Percentiles rank a stretch among this genome's conserved stretches.
Evolutionary conservation across 2,888 invertebrate species (phyloP).

Genomic region (Candidula unifasciata): DNA sequence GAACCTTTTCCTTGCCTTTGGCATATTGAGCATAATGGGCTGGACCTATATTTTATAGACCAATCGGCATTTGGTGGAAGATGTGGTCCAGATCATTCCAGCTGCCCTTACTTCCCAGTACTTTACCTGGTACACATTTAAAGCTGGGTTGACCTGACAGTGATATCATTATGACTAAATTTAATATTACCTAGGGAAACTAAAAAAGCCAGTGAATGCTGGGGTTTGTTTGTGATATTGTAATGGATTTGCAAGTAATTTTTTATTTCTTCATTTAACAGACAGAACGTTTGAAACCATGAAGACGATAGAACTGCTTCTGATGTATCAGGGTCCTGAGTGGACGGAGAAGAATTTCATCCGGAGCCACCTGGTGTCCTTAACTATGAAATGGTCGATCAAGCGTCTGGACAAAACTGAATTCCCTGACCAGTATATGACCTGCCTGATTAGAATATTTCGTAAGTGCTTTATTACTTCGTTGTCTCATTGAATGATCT

Average conservation of each 20-base stretch:
- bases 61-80: too few relatives aligned
- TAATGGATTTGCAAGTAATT: background rate
- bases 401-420: background rate
- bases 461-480: slow-evolving; percentile 23
- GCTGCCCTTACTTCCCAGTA: too few relatives aligned
- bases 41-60: too few relatives aligned
- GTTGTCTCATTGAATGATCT: background rate
- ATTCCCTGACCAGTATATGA: slow-evolving; percentile 6
- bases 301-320: slow-evolving; percentile 39
- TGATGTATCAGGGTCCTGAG: slow-evolving; percentile 6
- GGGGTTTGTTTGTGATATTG: background rate
- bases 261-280: background rate
- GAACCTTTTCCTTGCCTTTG: too few relatives aligned
- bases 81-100: too few relatives aligned
- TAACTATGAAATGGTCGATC: slow-evolving; percentile 29
- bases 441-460: slow-evolving; percentile 22
- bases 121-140: too few relatives aligned
- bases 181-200: background rate
- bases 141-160: too few relatives aligned
- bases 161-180: too few relatives aligned
- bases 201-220: too few relatives aligned
- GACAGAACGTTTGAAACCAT: slow-evolving; percentile 25
- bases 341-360: slow-evolving; percentile 41
- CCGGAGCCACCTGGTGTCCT: slow-evolving; percentile 15
- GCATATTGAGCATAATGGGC: too few relatives aligned